phyloP scores from a whole-genome alignment of 1,140 invertebrate species.

The Hetaerina americana region DNA sequence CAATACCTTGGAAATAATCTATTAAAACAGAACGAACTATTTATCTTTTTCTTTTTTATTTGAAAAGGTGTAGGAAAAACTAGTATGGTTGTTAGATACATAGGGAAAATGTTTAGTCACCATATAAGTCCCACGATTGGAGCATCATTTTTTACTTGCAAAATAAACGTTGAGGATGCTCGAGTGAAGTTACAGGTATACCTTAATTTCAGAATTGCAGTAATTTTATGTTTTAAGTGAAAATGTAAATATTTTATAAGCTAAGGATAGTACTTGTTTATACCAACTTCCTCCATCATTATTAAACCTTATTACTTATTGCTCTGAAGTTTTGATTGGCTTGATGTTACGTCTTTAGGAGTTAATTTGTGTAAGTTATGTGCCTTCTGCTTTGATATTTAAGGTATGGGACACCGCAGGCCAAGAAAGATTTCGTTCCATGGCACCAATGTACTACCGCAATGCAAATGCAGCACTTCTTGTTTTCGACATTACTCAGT shows the following conservation, averaged over 20 bases:
- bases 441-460: slow-evolving; percentile 87
- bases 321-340: background rate
- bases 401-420: slow-evolving; percentile 87
- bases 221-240: background rate
- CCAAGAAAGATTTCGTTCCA: slow-evolving; percentile 65
- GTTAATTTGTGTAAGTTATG: slow-evolving; percentile 13
- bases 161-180: slow-evolving; percentile 51
- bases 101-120: slow-evolving; percentile 59
- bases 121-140: slow-evolving; percentile 70
- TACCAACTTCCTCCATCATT: too few species aligned
- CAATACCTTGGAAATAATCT: too few species aligned
- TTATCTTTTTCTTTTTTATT: slow-evolving; percentile 12
- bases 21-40: too few species aligned
- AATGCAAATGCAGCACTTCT: slow-evolving; percentile 78
- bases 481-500: slow-evolving; percentile 73
- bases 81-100: slow-evolving; percentile 63
- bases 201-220: slow-evolving; percentile 9
- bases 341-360: background rate
- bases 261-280: too few species aligned
- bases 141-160: slow-evolving; percentile 77
- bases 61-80: slow-evolving; percentile 76
- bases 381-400: slow-evolving; percentile 18
- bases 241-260: too few species aligned
- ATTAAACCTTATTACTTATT: too few species aligned
- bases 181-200: slow-evolving; percentile 59